phyloP scores from a whole-genome alignment of 1,140 invertebrate species.

The Lithobius niger region DNA sequence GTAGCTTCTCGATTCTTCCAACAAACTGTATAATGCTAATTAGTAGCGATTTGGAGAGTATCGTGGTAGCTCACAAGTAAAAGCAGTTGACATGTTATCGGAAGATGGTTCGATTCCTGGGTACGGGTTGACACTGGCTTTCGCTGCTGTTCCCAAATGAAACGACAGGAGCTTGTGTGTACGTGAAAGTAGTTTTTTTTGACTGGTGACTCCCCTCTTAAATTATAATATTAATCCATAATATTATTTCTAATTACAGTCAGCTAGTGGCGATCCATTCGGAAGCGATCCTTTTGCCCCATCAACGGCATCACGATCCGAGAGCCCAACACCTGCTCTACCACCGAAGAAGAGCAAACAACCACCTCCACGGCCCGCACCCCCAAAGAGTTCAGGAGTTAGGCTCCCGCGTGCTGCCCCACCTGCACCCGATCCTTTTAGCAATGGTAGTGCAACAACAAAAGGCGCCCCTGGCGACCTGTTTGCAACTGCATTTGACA shows the following conservation, averaged over 20 bases:
- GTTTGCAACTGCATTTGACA: conserved; percentile 16
- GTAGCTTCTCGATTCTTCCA: too few relatives aligned
- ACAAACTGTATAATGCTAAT: too few relatives aligned
- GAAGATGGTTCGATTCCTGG: too few relatives aligned
- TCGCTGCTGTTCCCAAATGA: too few relatives aligned
- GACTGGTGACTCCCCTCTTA: too few relatives aligned
- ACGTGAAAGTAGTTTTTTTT: too few relatives aligned
- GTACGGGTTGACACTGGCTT: too few relatives aligned
- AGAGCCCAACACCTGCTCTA: conserved; percentile 63
- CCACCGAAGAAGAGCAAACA: conserved; percentile 76
- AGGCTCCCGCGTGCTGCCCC: conserved; percentile 34
- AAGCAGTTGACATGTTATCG: too few relatives aligned
- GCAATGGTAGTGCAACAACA: conserved; percentile 15
- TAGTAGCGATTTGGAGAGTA: too few relatives aligned
- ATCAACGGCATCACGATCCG: conserved; percentile 36
- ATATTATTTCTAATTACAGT: conserved; percentile 10
- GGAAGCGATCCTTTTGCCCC: conserved; percentile 64
- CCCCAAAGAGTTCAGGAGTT: conserved; percentile 50
- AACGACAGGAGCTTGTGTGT: too few relatives aligned
- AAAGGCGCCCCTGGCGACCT: conserved; percentile 13
- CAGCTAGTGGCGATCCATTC: conserved; percentile 17
- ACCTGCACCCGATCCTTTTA: conserved; percentile 31
- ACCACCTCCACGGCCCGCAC: conserved; percentile 70
- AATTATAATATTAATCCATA: too few relatives aligned
- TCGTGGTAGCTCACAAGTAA: too few relatives aligned